Evolutionary conservation across 1,140 invertebrate genomes (phyloP).

Genomic region (Scaptodrosophila lebanonensis): DNA sequence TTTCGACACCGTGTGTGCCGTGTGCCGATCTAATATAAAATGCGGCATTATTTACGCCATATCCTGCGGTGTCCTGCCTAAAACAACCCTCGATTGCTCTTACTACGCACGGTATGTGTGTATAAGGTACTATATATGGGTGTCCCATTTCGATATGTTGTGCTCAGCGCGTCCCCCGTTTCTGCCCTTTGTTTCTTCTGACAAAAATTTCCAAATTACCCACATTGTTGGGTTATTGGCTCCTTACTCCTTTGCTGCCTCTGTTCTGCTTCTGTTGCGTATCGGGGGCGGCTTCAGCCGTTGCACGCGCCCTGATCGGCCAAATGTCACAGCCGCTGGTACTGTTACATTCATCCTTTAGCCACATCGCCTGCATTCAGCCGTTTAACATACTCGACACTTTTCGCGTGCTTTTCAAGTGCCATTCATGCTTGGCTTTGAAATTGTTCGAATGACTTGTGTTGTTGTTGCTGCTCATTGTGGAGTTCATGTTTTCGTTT

Average conservation of each 20-base stretch:
- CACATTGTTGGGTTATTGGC: constrained; percentile 28
- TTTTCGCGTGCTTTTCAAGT: constrained; percentile 1
- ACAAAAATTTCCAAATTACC: constrained; percentile 60
- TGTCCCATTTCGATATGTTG: too few species aligned
- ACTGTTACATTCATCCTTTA: constrained; percentile 17
- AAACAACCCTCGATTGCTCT: constrained; percentile 29
- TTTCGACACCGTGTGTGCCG: constrained; percentile 36
- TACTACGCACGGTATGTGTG: too few species aligned
- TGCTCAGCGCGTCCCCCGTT: too few species aligned
- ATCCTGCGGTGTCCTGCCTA: constrained; percentile 22
- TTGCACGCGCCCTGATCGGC: background rate
- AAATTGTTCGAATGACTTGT: constrained; percentile 25
- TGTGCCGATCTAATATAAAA: constrained; percentile 12
- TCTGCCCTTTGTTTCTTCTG: constrained; percentile 10
- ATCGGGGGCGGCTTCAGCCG: constrained; percentile 32
- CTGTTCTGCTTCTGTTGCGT: constrained; percentile 47
- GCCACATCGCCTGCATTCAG: constrained; percentile 57
- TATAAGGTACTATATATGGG: too few species aligned
- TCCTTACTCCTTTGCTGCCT: constrained; percentile 20
- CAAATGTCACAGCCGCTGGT: background rate
- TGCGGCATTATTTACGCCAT: constrained; percentile 14
- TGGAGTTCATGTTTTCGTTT: constrained; percentile 30
- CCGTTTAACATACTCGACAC: constrained; percentile 63
- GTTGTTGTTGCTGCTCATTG: constrained; percentile 25
- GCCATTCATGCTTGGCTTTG: constrained; percentile 49